Percentiles rank a stretch among this genome's conserved stretches.
phyloP scores from a whole-genome alignment of 2,797 vertebrate species.

The Pangasius krempfi region DNA sequence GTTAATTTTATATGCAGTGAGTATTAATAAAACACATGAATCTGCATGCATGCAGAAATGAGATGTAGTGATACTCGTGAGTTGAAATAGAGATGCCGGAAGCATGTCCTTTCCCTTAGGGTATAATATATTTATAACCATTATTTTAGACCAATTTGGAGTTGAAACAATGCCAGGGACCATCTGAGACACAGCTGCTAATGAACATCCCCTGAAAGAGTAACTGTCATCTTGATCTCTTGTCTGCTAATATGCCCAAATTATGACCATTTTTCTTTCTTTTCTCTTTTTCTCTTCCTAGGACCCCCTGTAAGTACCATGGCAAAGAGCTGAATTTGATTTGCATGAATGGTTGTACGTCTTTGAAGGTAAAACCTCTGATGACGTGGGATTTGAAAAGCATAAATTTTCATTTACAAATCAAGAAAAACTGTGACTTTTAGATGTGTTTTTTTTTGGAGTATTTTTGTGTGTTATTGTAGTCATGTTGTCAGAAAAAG shows the following conservation, averaged over 20 bases:
- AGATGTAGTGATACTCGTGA: slow-evolving; percentile 27
- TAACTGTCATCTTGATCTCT: slow-evolving; percentile 45
- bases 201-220: slow-evolving; percentile 22
- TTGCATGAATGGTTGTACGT: slow-evolving; percentile 48
- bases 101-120: slow-evolving; percentile 26
- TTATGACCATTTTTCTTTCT: slow-evolving; percentile 58
- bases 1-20: slow-evolving; percentile 60
- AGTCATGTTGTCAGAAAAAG: slow-evolving; percentile 6
- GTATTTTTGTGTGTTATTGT: not conserved
- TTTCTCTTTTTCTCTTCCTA: slow-evolving; percentile 67
- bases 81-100: slow-evolving; percentile 53
- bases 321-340: slow-evolving; percentile 57
- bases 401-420: not conserved
- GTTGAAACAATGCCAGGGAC: slow-evolving; percentile 15
- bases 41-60: slow-evolving; percentile 56
- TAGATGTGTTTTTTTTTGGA: not conserved
- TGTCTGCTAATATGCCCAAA: slow-evolving; percentile 24
- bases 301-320: slow-evolving; percentile 97
- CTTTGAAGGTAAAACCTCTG: slow-evolving; percentile 53
- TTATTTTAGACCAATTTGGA: slow-evolving; percentile 40
- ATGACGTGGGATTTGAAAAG: not conserved
- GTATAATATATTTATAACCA: slow-evolving; percentile 26
- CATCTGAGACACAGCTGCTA: slow-evolving; percentile 34
- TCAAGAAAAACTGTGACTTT: not conserved
- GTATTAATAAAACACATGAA: slow-evolving; percentile 55